Conservation (phyloP, 2,888 invertebrate species). For the Carabus problematicus region DNA sequence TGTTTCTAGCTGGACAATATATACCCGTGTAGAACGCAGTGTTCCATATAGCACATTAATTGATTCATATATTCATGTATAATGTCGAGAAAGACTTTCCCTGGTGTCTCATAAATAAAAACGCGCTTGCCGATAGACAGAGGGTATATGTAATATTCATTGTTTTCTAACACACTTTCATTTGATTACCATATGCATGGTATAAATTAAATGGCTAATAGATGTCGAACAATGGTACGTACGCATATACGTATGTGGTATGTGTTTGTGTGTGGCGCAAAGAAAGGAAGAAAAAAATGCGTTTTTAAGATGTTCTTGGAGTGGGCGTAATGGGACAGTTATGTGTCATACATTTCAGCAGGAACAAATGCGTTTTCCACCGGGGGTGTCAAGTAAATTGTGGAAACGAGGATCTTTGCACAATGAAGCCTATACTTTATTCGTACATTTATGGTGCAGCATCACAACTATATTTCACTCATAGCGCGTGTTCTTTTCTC, state of each 20-base stretch:
- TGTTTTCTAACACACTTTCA: no score
- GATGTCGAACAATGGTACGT: constrained; percentile 2
- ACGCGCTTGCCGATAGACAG: no score
- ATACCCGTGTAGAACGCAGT: no score
- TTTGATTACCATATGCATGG: no score
- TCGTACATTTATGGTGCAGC: constrained; percentile 39
- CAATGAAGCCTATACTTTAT: constrained; percentile 40
- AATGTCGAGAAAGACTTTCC: no score
- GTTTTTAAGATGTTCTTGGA: constrained; percentile 6
- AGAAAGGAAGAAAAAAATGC: constrained; percentile 18
- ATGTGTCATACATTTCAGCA: constrained; percentile 18
- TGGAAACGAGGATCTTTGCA: constrained; percentile 34
- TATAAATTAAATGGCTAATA: neutral
- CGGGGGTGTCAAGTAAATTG: constrained; percentile 38
- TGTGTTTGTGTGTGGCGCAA: constrained; percentile 11
- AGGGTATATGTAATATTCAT: no score
- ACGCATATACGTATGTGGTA: constrained; percentile 2
- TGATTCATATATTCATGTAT: no score
- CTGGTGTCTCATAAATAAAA: no score
- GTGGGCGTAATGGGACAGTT: constrained; percentile 39
- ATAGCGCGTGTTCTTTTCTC: constrained; percentile 6
- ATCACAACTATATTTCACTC: constrained; percentile 24
- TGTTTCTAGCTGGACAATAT: no score
- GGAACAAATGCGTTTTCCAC: constrained; percentile 36
- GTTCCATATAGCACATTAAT: no score